Evolutionary conservation across 2,797 vertebrate species (phyloP).

Genomic region (Coccyzus lansbergi): DNA sequence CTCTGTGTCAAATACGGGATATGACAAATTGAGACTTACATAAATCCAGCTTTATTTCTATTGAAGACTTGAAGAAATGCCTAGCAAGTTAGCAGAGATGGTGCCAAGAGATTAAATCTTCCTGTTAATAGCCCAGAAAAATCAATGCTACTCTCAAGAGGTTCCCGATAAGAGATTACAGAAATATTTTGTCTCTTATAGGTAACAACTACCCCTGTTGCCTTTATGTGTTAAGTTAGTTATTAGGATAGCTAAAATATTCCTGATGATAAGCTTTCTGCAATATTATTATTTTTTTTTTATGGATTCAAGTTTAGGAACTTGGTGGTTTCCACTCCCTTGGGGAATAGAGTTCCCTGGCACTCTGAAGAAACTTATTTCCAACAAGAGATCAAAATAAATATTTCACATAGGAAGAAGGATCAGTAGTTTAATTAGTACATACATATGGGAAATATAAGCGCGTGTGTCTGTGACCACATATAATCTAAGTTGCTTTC

Average conservation of each 20-base stretch:
- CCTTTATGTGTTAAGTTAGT: background rate
- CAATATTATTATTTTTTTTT: background rate
- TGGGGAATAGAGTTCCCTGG: background rate
- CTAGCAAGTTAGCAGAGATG: background rate
- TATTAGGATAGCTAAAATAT: background rate
- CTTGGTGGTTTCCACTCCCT: background rate
- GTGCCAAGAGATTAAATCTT: constrained; percentile 11
- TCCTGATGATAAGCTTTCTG: background rate
- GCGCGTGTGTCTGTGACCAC: rapidly evolving
- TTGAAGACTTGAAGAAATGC: background rate
- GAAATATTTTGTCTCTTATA: background rate
- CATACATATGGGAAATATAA: background rate
- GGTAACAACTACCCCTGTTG: background rate
- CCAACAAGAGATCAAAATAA: background rate
- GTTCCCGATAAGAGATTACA: background rate
- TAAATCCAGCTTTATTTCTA: background rate
- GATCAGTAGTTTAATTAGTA: background rate
- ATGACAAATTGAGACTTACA: background rate
- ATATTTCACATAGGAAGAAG: background rate
- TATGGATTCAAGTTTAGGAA: background rate
- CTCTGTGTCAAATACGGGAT: background rate
- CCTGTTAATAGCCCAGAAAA: background rate
- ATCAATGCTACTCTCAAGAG: constrained; percentile 35
- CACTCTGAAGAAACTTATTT: background rate
- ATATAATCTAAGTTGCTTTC: background rate